Conservation (phyloP, 2,888 invertebrate species). For the Pterostichus madidus region DNA sequence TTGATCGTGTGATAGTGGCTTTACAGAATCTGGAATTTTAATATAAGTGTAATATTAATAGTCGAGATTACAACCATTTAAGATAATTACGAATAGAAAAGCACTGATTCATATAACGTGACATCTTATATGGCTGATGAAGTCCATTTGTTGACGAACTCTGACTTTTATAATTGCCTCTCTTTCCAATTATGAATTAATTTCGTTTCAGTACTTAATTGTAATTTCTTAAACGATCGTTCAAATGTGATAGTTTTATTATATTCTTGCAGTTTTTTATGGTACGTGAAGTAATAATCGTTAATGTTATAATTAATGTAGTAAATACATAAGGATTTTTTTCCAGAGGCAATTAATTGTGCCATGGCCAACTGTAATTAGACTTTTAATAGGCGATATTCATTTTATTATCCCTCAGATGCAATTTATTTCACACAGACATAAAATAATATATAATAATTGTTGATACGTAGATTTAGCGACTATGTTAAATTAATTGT, state of each 20-base stretch:
- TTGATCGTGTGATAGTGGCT: too few relatives aligned
- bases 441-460: slow-evolving; percentile 3
- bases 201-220: slow-evolving; percentile 31
- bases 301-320: slow-evolving; percentile 57
- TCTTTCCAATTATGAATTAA: slow-evolving; percentile 48
- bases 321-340: slow-evolving; percentile 45
- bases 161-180: slow-evolving; percentile 40
- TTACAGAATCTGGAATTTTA: too few relatives aligned
- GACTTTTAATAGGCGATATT: slow-evolving; percentile 39
- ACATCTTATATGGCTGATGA: not conserved
- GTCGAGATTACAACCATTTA: too few relatives aligned
- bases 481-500: not conserved
- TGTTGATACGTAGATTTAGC: not conserved
- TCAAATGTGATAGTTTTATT: slow-evolving; percentile 49
- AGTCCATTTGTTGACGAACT: slow-evolving; percentile 11
- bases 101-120: not conserved
- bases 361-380: slow-evolving; percentile 43
- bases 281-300: slow-evolving; percentile 39
- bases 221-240: slow-evolving; percentile 41
- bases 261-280: slow-evolving; percentile 37
- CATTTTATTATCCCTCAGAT: slow-evolving; percentile 5
- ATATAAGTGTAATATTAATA: too few relatives aligned
- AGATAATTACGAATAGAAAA: not conserved
- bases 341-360: slow-evolving; percentile 25
- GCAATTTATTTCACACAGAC: slow-evolving; percentile 21